A percentile compares a stretch with the other conserved stretches of the same genome.
Conservation (phyloP, 2,797 vertebrate genomes). For the Todus mexicanus region DNA sequence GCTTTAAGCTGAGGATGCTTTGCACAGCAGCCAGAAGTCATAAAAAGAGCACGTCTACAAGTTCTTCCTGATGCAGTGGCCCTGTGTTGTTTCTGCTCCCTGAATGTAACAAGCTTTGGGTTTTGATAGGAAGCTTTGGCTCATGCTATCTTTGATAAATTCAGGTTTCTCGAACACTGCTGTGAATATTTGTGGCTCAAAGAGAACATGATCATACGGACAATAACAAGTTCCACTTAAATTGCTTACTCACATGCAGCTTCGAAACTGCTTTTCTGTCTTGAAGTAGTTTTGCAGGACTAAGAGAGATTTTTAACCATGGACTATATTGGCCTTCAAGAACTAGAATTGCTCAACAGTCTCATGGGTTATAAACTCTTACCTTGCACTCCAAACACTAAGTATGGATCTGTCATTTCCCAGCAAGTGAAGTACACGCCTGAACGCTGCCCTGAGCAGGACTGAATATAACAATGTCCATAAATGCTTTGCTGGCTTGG, state of each 20-base stretch:
- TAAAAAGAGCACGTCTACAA: rapidly evolving
- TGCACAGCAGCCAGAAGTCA: neutral
- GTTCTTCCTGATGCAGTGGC: neutral
- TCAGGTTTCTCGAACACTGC: neutral
- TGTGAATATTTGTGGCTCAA: neutral
- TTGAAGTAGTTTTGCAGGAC: neutral
- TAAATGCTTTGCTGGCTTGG: neutral
- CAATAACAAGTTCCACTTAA: neutral
- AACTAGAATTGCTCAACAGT: neutral
- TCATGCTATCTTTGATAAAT: neutral
- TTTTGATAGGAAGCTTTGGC: neutral
- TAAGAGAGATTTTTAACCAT: neutral
- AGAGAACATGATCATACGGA: neutral
- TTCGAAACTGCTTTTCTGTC: neutral
- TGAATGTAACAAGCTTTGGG: neutral
- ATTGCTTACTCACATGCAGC: neutral
- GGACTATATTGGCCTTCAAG: neutral
- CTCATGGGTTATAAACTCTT: neutral
- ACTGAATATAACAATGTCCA: neutral
- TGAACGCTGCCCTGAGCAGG: neutral
- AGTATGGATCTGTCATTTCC: neutral
- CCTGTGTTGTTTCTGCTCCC: neutral
- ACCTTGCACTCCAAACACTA: neutral
- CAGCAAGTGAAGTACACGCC: neutral
- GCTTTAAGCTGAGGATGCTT: neutral